These are phyloP conservation scores for Thomomys bottae DNA, from an alignment of 2,113 vertebrate genomes.

Conservation along the genomic window DNA sequence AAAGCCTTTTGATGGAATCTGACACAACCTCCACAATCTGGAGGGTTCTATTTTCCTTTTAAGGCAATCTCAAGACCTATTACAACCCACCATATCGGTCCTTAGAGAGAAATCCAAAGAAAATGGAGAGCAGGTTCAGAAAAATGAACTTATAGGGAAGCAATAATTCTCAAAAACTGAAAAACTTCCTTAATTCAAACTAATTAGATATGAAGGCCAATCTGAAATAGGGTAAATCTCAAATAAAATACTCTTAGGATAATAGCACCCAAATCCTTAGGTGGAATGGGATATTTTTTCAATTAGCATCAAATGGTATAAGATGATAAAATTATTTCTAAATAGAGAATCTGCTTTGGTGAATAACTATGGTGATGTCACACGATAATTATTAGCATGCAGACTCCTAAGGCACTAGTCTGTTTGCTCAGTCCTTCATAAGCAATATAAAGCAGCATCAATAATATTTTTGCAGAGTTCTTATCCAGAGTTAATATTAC, in stretches of 20 bases:
- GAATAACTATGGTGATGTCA: neutral
- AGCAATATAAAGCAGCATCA: neutral
- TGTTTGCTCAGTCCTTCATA: neutral
- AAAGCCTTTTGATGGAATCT: conserved; percentile 62
- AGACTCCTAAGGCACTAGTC: neutral
- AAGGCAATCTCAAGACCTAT: neutral
- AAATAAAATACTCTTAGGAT: neutral
- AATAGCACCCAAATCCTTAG: neutral
- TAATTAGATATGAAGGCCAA: conserved; percentile 4
- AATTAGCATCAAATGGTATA: neutral
- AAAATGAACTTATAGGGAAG: neutral
- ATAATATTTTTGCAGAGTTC: neutral
- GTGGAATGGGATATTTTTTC: neutral
- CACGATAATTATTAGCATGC: neutral
- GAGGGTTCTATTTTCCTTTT: conserved; percentile 61
- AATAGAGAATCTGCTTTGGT: neutral
- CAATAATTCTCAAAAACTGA: conserved; percentile 20
- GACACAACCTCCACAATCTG: conserved; percentile 53
- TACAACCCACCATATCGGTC: neutral
- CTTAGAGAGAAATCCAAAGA: conserved; percentile 10
- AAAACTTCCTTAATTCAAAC: conserved; percentile 26
- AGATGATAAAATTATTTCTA: neutral
- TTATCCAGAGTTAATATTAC: neutral
- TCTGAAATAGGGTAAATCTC: conserved; percentile 6
- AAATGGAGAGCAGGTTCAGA: neutral